A percentile compares a stretch with the other conserved stretches of the same genome.
phyloP scores from a whole-genome alignment of 2,888 invertebrate genomes.

The Sclerodermus sp. region DNA sequence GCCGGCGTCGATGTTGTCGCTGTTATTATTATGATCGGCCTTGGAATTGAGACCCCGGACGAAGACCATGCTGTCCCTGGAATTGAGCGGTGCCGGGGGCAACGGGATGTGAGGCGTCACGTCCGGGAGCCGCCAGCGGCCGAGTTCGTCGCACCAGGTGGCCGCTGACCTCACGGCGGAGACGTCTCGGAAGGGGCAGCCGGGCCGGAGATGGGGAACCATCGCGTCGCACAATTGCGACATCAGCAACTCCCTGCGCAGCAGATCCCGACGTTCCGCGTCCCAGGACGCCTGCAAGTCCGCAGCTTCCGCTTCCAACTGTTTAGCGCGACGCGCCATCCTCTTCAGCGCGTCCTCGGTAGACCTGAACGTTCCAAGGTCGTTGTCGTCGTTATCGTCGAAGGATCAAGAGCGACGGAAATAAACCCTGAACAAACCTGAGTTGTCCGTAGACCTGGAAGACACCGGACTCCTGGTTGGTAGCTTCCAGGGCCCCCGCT shows the following conservation, averaged over 20 bases:
- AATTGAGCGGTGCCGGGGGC: conserved; percentile 40
- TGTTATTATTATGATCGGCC: conserved; percentile 45
- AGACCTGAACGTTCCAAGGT: conserved; percentile 31
- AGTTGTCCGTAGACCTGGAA: conserved; percentile 55
- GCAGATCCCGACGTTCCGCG: conserved; percentile 50
- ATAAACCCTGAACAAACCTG: conserved; percentile 24
- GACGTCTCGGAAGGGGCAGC: conserved; percentile 52
- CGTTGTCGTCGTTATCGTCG: too few species aligned
- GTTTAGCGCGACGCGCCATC: conserved; percentile 49
- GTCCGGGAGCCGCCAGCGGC: conserved; percentile 52
- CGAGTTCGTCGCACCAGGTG: conserved; percentile 52
- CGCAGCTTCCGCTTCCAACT: conserved; percentile 49
- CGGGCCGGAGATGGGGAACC: conserved; percentile 52
- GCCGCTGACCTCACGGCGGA: conserved; percentile 44
- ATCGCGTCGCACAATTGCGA: conserved; percentile 55
- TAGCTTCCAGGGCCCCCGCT: conserved; percentile 48
- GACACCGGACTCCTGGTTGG: conserved; percentile 47
- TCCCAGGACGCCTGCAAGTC: conserved; percentile 56
- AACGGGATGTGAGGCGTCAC: conserved; percentile 41
- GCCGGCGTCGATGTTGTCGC: conserved; percentile 20
- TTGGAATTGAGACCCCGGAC: conserved; percentile 1
- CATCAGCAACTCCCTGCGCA: conserved; percentile 49
- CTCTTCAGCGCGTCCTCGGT: conserved; percentile 54
- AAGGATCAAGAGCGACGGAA: too few species aligned
- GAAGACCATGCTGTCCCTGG: conserved; percentile 18